phyloP scores from a whole-genome alignment of 2,888 invertebrate genomes.

The Lypha dubia region DNA sequence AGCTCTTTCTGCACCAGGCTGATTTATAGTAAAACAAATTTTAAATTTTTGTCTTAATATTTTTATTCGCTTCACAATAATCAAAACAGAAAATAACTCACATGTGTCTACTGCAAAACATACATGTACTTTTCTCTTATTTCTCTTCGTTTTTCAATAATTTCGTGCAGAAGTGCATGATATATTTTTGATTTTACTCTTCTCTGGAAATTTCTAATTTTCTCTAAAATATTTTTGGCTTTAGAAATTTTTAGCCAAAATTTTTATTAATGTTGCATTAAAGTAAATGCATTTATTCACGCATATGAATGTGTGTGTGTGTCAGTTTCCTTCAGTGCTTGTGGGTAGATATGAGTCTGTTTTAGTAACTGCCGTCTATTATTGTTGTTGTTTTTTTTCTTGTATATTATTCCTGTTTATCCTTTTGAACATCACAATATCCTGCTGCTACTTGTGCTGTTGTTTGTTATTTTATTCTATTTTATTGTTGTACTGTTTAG shows the following conservation, averaged over 20 bases:
- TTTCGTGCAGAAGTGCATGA: constrained; percentile 53
- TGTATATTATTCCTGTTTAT: constrained; percentile 58
- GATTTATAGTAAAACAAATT: not conserved
- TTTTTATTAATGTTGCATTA: constrained; percentile 34
- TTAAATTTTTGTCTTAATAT: not conserved
- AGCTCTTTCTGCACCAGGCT: not conserved
- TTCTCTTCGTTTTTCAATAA: not conserved
- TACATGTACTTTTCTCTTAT: not conserved
- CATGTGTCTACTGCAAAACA: not conserved
- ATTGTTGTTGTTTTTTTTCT: no score
- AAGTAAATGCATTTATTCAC: no score
- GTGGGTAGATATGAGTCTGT: not conserved
- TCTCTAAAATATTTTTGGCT: constrained; percentile 31
- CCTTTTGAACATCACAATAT: constrained; percentile 54
- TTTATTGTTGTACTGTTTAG: constrained; percentile 16
- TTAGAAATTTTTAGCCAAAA: constrained; percentile 25
- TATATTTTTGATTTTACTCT: not conserved
- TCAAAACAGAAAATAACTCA: not conserved
- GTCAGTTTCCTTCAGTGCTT: not conserved
- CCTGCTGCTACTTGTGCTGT: constrained; percentile 46
- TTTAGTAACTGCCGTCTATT: constrained; percentile 40
- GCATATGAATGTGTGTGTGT: not conserved
- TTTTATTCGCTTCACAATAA: constrained; percentile 66
- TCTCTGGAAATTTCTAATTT: constrained; percentile 36
- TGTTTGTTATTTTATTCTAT: constrained; percentile 31